Conservation (phyloP, 2,797 vertebrate genomes). For the Phoxinus dragarum region DNA sequence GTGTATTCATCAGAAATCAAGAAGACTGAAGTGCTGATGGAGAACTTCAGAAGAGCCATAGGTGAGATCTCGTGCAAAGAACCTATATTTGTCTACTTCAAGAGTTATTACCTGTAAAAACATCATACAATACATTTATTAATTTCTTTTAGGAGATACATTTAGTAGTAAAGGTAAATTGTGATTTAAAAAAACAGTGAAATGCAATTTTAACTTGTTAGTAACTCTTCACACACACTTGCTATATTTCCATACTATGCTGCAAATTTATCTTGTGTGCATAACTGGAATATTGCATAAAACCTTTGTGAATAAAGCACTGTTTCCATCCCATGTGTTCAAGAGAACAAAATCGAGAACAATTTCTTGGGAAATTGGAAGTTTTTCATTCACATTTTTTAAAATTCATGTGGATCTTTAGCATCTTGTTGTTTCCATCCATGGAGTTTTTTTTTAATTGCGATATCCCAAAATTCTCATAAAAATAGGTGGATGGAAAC, state of each 20-base stretch:
- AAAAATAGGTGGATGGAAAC: neutral
- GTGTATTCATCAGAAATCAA: slow-evolving; percentile 99
- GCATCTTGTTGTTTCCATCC: neutral
- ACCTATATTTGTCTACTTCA: neutral
- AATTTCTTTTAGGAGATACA: neutral
- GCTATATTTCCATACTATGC: neutral
- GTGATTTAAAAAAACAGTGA: neutral
- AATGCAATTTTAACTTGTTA: slow-evolving; percentile 22
- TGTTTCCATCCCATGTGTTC: neutral
- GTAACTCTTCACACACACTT: slow-evolving; percentile 24
- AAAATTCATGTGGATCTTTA: neutral
- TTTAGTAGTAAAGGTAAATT: neutral
- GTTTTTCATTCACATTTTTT: neutral
- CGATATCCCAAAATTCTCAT: neutral
- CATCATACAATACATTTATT: neutral
- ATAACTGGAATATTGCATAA: neutral
- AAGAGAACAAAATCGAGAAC: neutral
- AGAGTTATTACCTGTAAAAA: neutral
- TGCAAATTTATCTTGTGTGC: neutral
- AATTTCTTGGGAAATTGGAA: neutral
- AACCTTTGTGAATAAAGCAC: neutral
- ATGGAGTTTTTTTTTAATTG: neutral
- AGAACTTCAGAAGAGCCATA: slow-evolving; percentile 97
- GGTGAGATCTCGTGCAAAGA: slow-evolving; percentile 78
- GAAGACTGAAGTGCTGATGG: slow-evolving; percentile 99